Conservation (phyloP, 2,797 vertebrate genomes). For the Lateolabrax maculatus region DNA sequence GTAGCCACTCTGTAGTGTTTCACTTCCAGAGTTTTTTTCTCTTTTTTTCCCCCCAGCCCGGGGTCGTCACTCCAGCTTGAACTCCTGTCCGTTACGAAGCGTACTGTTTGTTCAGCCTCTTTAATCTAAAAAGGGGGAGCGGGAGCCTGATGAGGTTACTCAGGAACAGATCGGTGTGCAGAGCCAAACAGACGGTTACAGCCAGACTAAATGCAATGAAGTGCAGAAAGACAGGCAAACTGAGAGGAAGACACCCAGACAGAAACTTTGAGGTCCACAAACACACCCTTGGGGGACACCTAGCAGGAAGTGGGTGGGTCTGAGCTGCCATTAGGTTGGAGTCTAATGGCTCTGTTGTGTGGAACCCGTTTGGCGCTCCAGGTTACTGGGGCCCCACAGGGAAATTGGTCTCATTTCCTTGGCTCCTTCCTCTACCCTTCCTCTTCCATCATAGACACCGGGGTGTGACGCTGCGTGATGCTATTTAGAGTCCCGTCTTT, state of each 20-base stretch:
- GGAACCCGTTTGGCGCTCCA: conserved; percentile 42
- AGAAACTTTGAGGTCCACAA: conserved; percentile 33
- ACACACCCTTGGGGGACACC: conserved; percentile 54
- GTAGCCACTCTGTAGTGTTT: conserved; percentile 48
- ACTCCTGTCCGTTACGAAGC: conserved; percentile 22
- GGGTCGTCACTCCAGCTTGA: conserved; percentile 27
- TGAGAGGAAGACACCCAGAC: conserved; percentile 27
- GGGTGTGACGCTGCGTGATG: conserved; percentile 31
- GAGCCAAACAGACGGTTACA: not conserved
- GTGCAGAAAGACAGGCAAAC: conserved; percentile 15
- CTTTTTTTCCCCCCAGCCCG: conserved; percentile 42
- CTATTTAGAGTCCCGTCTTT: conserved; percentile 44
- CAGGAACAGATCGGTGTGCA: not conserved
- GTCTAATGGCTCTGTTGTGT: conserved; percentile 56
- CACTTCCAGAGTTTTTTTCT: conserved; percentile 29
- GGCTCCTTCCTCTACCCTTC: conserved; percentile 70
- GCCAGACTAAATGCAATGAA: conserved; percentile 7
- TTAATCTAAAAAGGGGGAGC: conserved; percentile 11
- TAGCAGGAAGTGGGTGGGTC: conserved; percentile 63
- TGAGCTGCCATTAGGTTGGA: conserved; percentile 38
- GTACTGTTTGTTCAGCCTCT: conserved; percentile 32
- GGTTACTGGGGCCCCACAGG: conserved; percentile 54
- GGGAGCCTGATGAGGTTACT: conserved; percentile 17
- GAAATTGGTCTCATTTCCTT: conserved; percentile 79
- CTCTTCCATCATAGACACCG: conserved; percentile 49